Evolutionary conservation across 2,113 vertebrate species (phyloP), one percentile per base, ranked within the genome.

Genomic region (Aphyosemion australe): DNA sequence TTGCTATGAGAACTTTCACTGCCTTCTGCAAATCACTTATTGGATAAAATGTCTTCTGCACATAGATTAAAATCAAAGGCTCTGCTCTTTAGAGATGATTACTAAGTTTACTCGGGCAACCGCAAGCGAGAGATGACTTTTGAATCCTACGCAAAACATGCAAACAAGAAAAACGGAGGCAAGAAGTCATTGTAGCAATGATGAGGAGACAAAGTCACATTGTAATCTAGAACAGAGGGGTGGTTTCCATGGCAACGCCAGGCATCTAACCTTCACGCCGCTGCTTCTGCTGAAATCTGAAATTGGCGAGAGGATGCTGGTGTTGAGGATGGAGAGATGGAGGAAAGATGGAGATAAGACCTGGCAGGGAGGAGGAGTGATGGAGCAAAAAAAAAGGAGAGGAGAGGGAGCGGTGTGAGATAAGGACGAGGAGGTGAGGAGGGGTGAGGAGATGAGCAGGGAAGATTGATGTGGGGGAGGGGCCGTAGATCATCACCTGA

Each of bases 211-310:
- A 87, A 84, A 91, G 89, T 87, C 78, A 85, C 84, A 85, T 88
- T 91, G 72, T 84, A 71, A 87, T 90, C 81, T 80, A 49, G 84
- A 86, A 79, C 76, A 80, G 65, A 85, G 83, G 75, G 64, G 65
- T 46, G 68, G 91, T 93, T 92, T 87, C 92, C 87, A 91, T 92
- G 72, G 90, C 86, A 91, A 92, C 88, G 76, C 80, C 67, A 70
- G 81, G 79, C 86, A 84, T 88, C 83, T 89, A 86, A 88, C 86
- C 88, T 86, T 79, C 64, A 61, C 63, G 50, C 69, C 69, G 55
- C 84, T 62, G 84, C 84, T 72, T 84, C 79, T 67, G 70, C 80
- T 89, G 61, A 77, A 88, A 88, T 86, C 82, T 79, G 82, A 91
- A 91, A 89, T 87, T 87, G 84, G 79, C 12, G 50, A 84, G 80